Evolutionary conservation across 2,113 vertebrate species (phyloP).

Genomic region (Tetrao urogallus): DNA sequence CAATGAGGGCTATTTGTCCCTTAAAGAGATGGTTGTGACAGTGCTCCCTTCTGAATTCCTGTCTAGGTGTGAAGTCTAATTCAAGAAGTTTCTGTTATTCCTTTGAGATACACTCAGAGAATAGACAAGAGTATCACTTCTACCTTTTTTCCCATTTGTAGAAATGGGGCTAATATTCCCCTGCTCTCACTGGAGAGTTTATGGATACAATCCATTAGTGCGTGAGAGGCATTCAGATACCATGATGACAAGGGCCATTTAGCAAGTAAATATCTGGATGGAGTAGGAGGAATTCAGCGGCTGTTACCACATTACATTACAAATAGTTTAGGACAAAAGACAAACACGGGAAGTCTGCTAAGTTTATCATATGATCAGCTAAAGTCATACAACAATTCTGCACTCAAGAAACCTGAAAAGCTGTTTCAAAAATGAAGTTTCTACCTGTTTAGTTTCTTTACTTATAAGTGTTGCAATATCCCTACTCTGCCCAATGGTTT

Average conservation of each 20-base stretch:
- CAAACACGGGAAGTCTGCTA: not conserved
- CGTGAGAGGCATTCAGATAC: not conserved
- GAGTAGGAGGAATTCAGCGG: not conserved
- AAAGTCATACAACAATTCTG: not conserved
- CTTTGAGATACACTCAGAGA: constrained; percentile 11
- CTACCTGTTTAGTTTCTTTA: not conserved
- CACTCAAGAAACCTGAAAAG: not conserved
- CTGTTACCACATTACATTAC: not conserved
- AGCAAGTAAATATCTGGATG: not conserved
- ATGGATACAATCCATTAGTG: constrained; percentile 11
- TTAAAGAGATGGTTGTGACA: constrained; percentile 32
- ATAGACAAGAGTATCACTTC: not conserved
- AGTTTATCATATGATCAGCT: not conserved
- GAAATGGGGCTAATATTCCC: not conserved
- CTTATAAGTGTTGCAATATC: rapidly evolving
- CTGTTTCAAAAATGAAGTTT: not conserved
- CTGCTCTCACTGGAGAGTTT: not conserved
- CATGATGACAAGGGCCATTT: not conserved
- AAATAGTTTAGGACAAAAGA: not conserved
- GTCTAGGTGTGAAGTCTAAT: constrained; percentile 45
- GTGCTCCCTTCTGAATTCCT: not conserved
- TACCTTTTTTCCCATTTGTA: not conserved
- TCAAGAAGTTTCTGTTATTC: constrained; percentile 44
- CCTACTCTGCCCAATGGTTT: not conserved
- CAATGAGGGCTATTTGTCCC: constrained; percentile 33